These are phyloP conservation scores for Pogonomyrmex californicus DNA, from an alignment of 1,140 invertebrate species.

Conservation along the genomic window DNA sequence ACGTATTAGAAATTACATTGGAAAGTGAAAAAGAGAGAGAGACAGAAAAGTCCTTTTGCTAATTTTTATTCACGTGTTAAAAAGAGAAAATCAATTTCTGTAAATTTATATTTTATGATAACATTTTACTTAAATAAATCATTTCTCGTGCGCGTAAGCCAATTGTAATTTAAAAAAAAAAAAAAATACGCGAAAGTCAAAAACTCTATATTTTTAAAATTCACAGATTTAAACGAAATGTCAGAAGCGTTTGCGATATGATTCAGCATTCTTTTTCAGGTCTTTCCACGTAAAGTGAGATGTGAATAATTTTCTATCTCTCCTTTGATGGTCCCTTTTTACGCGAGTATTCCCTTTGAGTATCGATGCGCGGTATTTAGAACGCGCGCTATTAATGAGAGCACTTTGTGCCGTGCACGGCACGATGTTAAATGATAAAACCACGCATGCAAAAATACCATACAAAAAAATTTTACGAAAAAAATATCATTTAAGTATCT, in stretches of 20 bases:
- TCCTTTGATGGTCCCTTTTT: constrained; percentile 33
- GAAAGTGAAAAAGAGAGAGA: constrained; percentile 21
- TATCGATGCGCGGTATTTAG: constrained; percentile 57
- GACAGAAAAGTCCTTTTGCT: background rate
- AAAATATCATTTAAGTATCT: background rate
- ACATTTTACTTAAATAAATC: background rate
- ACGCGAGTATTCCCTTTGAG: constrained; percentile 41
- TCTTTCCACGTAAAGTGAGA: background rate
- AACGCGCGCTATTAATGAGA: constrained; percentile 57
- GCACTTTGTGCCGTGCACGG: constrained; percentile 42
- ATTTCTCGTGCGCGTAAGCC: background rate
- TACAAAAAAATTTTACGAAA: constrained; percentile 8
- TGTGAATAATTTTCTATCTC: constrained; percentile 47
- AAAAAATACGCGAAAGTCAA: background rate
- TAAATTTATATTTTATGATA: background rate
- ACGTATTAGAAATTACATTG: constrained; percentile 42
- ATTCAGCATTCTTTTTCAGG: constrained; percentile 25
- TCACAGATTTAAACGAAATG: constrained; percentile 2
- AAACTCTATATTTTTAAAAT: background rate
- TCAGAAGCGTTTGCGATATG: background rate
- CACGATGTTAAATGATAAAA: constrained; percentile 53
- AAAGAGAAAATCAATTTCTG: background rate
- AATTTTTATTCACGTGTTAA: background rate
- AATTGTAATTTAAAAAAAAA: background rate
- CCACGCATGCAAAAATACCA: constrained; percentile 30